Base-by-base conservation (phyloP, 2,888 invertebrate genomes). In the Ochlodes sylvanus region DNA sequence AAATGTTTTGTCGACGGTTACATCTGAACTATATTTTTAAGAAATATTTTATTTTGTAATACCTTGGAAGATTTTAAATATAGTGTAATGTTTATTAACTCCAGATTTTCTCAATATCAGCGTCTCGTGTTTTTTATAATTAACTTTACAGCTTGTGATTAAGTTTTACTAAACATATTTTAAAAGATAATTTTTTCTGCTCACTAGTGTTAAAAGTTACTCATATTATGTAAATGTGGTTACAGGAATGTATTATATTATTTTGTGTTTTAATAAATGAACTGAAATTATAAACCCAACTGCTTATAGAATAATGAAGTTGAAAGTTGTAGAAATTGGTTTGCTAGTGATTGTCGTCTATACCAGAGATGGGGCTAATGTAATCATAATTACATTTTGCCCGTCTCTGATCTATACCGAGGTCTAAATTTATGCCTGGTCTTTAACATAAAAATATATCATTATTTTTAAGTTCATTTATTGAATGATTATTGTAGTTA, bases 81-180 rank as follows among this genome's bases (percentile, higher is more conserved):
- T 17, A 15, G 32, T 17, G 32, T n/a, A 55, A 32, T 7, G 15
- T 21, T 56, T 12, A 7, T 57, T 7, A 38, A 5, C 38, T 38
- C 34, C 7, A n/a, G 7, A 58, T 21, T 7, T 21, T 57, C 38
- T 41, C 57, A 57, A 19, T 19, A 14, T 2, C n/a, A 38, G 32
- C 42, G 14, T 41, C 7, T 63, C 27, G 7, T 15, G 5, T 42
- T 14, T 12, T 42, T 57, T 27, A 5, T 50, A 19, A 7, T n/a
- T 34, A 19, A 7, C 17, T 34, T 55, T 12, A 2, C 21, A 54
- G 54, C 50, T 15, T 19, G 10, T 57, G 57, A 34, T 38, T 34
- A 47, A 34, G 44, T 57, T 21, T 64, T 10, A 50, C 44, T 50
- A 50, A 10, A 19, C 10, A 17, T 56, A 56, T 63, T 55, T 21